Conservation (phyloP, 2,888 invertebrate species). For the Galerucella calmariensis region DNA sequence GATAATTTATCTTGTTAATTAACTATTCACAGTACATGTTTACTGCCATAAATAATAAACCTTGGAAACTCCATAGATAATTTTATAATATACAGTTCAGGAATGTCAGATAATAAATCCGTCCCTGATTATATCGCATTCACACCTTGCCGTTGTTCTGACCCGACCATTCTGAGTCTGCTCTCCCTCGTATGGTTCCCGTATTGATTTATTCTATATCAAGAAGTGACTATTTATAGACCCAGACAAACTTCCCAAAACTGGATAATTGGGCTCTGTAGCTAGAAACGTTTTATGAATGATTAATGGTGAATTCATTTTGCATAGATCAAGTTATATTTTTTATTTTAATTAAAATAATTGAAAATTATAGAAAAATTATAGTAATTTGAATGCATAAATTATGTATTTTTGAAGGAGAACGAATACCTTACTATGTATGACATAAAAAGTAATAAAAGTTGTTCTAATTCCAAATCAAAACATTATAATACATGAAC, state of each 20-base stretch:
- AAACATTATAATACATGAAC: not conserved
- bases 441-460: not conserved
- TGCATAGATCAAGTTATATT: not conserved
- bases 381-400: not conserved
- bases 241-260: slow-evolving; percentile 39
- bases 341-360: not conserved
- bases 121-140: slow-evolving; percentile 6
- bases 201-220: slow-evolving; percentile 34
- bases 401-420: not conserved
- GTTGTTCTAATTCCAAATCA: not conserved
- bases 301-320: slow-evolving; percentile 23
- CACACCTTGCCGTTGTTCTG: not conserved
- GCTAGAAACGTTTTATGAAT: slow-evolving; percentile 32
- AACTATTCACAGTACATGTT: too few relatives aligned
- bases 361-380: not conserved
- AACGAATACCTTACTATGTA: not conserved
- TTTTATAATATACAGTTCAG: too few relatives aligned
- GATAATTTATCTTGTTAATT: too few relatives aligned
- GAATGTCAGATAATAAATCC: not conserved
- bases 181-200: not conserved
- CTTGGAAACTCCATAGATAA: too few relatives aligned
- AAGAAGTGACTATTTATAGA: slow-evolving; percentile 34
- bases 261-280: slow-evolving; percentile 30
- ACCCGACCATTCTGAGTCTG: not conserved
- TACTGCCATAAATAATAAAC: too few relatives aligned